Evolutionary conservation across 2,888 invertebrate species (phyloP).

Genomic region (Cataglyphis rosenhaueri): DNA sequence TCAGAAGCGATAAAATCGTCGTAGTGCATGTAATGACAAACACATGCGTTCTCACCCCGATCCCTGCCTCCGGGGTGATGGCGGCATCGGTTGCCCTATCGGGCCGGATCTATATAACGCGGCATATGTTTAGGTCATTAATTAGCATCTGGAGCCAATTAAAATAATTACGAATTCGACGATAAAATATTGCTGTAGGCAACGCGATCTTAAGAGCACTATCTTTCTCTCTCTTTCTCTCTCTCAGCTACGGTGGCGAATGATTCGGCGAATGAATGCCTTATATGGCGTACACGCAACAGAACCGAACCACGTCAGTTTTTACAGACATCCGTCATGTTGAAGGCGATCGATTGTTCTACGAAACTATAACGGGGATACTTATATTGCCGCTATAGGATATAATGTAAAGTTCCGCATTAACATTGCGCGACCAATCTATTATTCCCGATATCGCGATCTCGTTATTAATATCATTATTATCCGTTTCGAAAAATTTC

Average conservation of each 20-base stretch:
- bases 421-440: conserved; percentile 51
- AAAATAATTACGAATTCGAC: conserved; percentile 82
- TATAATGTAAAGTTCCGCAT: conserved; percentile 49
- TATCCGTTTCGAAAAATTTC: conserved; percentile 18
- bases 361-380: conserved; percentile 59
- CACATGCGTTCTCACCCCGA: conserved; percentile 79
- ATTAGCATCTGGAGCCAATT: conserved; percentile 85
- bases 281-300: conserved; percentile 42
- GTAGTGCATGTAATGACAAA: conserved; percentile 81
- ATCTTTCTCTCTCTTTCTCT: background rate
- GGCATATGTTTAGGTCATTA: conserved; percentile 83
- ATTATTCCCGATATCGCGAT: conserved; percentile 53
- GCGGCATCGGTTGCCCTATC: conserved; percentile 73
- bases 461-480: conserved; percentile 54
- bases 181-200: conserved; percentile 76
- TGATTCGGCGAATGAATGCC: conserved; percentile 23
- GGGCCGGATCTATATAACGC: conserved; percentile 77
- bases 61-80: conserved; percentile 54
- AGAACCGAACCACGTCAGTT: conserved; percentile 70
- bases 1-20: conserved; percentile 77
- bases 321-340: conserved; percentile 62
- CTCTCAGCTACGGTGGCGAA: conserved; percentile 30
- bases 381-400: conserved; percentile 41
- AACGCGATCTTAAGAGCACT: conserved; percentile 58
- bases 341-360: conserved; percentile 69